Base-by-base conservation (phyloP, 2,113 vertebrate genomes). In the Sprattus sprattus region DNA sequence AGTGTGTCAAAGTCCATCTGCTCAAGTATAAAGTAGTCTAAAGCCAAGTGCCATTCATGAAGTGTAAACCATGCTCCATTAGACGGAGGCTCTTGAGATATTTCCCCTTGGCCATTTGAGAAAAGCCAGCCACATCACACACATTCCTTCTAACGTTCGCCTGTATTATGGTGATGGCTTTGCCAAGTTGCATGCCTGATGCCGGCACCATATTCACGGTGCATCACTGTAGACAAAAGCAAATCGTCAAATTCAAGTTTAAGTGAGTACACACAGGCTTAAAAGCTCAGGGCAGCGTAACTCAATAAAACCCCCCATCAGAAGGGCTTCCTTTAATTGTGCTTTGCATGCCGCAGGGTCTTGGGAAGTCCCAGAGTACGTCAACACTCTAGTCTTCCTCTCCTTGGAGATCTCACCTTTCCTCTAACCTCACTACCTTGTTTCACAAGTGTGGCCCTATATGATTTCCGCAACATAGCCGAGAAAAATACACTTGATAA, bases 291-390 rank as follows among this genome's bases (percentile, higher is more conserved):
- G 57, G 85, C 85, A 54, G 87, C 87, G 83, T 85, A 89, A 88
- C 82, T 87, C 82, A 83, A 81, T 49, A 83, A 81, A 85, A 84
- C 84, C 86, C 83, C 88, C 86, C 28, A 16, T 32, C 60, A 85
- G 87, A 90, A 87, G 83, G 82, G 85, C 87, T 90, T 89, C 91
- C 89, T 88, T 85, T 90, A 78, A 89, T 86, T 91, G 89, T 88
- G 85, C 82, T 89, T 71, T 88, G 46, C 25, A 47, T 67, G 32
- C 86, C 86, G 84, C 71, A 78, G 46, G 45, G 83, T 25, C 75
- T 47, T 20, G 50, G 81, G 88, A 64, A 82, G n/a, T 28, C 85
- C 20, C 15, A 64, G 81, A 82, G 85, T 25, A 25, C 2, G 46
- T 78, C 57, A 45, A 88, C 84, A 87, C 64, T 71, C 47, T 46